A percentile compares a stretch with the other conserved stretches of the same genome.
phyloP scores from a whole-genome alignment of 2,113 vertebrate genomes.

The Plecotus auritus region DNA sequence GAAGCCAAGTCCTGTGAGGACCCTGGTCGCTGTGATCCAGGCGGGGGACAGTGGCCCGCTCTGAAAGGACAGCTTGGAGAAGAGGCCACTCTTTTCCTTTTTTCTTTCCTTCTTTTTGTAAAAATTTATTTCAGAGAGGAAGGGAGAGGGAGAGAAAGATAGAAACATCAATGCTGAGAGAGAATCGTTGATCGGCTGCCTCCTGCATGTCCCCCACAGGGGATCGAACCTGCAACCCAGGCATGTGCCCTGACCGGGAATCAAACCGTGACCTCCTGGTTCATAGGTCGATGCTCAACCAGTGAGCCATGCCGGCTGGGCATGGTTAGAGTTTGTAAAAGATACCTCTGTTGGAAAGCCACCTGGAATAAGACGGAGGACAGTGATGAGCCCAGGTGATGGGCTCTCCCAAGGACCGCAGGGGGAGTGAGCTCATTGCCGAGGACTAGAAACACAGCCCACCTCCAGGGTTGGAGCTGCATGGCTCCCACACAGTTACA shows the following conservation, averaged over 20 bases:
- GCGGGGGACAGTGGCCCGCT: neutral
- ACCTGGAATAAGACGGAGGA: neutral
- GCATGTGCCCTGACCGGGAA: no score
- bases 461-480: neutral
- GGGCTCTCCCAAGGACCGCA: neutral
- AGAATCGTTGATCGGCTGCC: no score
- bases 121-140: no score
- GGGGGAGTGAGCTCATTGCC: neutral
- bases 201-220: no score
- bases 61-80: constrained; percentile 21
- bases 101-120: no score
- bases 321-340: neutral
- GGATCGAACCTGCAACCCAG: no score
- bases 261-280: no score
- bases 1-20: constrained; percentile 16
- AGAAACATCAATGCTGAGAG: no score
- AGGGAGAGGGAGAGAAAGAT: no score
- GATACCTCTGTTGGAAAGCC: neutral
- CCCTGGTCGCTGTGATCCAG: neutral
- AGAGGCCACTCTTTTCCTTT: neutral
- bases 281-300: no score
- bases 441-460: neutral
- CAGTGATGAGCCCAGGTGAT: neutral
- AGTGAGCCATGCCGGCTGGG: no score
- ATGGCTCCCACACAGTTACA: rapidly evolving